A percentile compares a stretch with the other conserved stretches of the same genome.
Evolutionary conservation across 2,888 invertebrate species (phyloP).

Genomic region (Eulithis testata): DNA sequence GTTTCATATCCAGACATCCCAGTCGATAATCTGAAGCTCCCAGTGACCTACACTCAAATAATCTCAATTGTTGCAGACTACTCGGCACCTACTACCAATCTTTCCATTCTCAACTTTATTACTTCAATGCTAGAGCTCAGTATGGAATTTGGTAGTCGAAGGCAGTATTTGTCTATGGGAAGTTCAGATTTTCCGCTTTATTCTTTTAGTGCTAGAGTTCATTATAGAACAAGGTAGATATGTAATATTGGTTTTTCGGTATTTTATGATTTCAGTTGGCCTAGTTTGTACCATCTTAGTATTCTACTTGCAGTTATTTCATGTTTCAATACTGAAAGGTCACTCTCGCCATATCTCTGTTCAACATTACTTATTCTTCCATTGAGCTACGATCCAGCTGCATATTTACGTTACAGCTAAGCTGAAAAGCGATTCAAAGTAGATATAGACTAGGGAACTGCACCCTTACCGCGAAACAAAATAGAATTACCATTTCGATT

Average conservation of each 20-base stretch:
- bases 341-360: no score
- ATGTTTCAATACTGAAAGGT: no score
- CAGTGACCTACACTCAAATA: constrained; percentile 58
- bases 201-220: constrained; percentile 4
- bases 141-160: not conserved
- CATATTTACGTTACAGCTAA: no score
- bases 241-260: constrained; percentile 10
- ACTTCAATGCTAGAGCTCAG: constrained; percentile 10
- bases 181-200: constrained; percentile 18
- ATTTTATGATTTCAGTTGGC: constrained; percentile 23
- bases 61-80: constrained; percentile 46
- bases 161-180: constrained; percentile 7
- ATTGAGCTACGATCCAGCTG: no score
- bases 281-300: constrained; percentile 13
- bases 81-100: constrained; percentile 42
- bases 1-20: constrained; percentile 38
- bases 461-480: no score
- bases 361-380: no score
- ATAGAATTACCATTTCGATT: no score
- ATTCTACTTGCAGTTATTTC: not conserved
- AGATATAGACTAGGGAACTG: no score
- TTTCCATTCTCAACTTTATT: constrained; percentile 12
- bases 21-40: constrained; percentile 53
- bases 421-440: no score
- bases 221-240: constrained; percentile 5